Evolutionary conservation across 1,140 invertebrate genomes (phyloP), one percentile per base, ranked within the genome.

Genomic region (Forficula auricularia): DNA sequence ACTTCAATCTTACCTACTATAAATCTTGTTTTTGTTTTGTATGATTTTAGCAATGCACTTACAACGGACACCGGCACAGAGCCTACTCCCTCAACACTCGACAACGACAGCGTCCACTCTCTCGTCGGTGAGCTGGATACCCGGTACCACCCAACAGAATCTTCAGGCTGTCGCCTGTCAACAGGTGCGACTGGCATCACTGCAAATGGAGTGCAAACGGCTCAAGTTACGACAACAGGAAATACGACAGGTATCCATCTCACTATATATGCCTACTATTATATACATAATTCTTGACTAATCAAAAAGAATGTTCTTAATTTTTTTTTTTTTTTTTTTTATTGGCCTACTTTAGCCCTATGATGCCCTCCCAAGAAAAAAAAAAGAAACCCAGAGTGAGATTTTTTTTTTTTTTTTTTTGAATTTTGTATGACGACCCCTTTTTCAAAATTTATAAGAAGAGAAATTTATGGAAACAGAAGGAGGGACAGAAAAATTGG

Each of bases 221-320:
- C 67, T 92, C 40, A 83, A 85, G 59, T 76, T 83, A 52, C 71
- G 87, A 45, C 83, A 88, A 60, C 81, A 85, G 58, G 86, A 91
- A 65, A 87, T 92, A 52, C 68, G 80, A 56, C 82, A 84, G 73
- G 80, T 85, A 63, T 49, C 49, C 8, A n/a, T 19, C n/a, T 16
- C 22, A 6, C 22, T n/a, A n/a, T n/a, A n/a, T n/a, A n/a, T n/a
- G n/a, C n/a, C n/a, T n/a, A n/a, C n/a, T n/a, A n/a, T n/a, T n/a
- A n/a, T n/a, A n/a, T n/a, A n/a, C n/a, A n/a, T n/a, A n/a, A n/a
- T n/a, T n/a, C n/a, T n/a, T n/a, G n/a, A n/a, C n/a, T 31, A 8
- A n/a, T 31, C 7, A 8, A n/a, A 31, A 31, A 31, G n/a, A 31
- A 31, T 31, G n/a, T n/a, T n/a, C n/a, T n/a, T n/a, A n/a, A n/a